Evolutionary conservation across 2,888 invertebrate species (phyloP).

Genomic region (Nysson spinosus): DNA sequence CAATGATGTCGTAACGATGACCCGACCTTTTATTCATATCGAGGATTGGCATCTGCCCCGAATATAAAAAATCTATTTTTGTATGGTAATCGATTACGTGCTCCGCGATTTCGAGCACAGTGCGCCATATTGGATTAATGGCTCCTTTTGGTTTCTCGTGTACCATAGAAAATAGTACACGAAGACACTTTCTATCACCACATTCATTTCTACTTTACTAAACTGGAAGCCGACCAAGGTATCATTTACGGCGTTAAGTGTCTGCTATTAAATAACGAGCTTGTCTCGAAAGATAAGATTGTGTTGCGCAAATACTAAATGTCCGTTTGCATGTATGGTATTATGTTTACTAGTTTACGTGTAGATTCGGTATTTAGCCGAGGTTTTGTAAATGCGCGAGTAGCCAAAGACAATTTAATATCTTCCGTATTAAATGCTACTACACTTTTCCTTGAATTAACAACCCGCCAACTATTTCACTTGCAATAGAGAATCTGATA

Average conservation of each 20-base stretch:
- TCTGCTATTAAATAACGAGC: constrained; percentile 34
- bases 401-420: too few species aligned
- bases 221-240: constrained; percentile 6
- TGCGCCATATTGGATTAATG: not conserved
- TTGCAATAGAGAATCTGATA: too few species aligned
- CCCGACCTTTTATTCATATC: too few species aligned
- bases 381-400: not conserved
- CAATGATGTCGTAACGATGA: too few species aligned
- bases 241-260: constrained; percentile 33
- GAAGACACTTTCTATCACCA: constrained; percentile 16
- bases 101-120: too few species aligned
- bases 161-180: not conserved
- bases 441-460: too few species aligned
- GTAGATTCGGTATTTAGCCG: not conserved
- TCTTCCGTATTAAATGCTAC: too few species aligned
- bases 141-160: not conserved
- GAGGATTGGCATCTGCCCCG: too few species aligned
- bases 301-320: constrained; percentile 27
- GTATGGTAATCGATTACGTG: too few species aligned
- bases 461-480: too few species aligned
- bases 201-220: constrained; percentile 8
- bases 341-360: constrained; percentile 3
- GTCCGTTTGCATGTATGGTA: not conserved
- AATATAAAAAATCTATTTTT: too few species aligned
- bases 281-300: constrained; percentile 28